These are phyloP conservation scores for Myotis findleyi DNA, from an alignment of 2,797 vertebrate species.

Conservation along the genomic window DNA sequence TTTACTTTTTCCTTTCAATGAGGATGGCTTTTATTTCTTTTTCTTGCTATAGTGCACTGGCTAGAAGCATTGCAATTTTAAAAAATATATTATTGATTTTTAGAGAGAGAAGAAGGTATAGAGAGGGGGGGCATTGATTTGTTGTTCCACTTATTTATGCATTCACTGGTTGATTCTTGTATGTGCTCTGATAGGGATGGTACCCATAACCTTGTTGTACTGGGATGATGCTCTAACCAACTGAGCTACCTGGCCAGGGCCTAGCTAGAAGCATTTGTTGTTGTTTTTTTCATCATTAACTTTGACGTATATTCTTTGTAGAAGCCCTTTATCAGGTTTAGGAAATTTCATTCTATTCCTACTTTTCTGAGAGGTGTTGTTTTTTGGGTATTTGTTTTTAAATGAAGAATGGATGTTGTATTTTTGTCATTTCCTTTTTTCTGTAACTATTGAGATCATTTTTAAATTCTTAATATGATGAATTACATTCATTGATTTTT, in stretches of 20 bases:
- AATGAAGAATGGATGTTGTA: background rate
- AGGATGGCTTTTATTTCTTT: background rate
- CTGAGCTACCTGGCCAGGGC: background rate
- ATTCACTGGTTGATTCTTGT: background rate
- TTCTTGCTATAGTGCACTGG: background rate
- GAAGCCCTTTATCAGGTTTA: background rate
- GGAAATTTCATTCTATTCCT: conserved; percentile 18
- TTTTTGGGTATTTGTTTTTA: background rate
- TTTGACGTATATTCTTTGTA: background rate
- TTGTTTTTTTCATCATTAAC: background rate
- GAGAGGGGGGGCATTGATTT: background rate
- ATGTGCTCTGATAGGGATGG: background rate
- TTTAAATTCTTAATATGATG: background rate
- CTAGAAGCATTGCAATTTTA: background rate
- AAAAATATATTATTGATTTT: background rate
- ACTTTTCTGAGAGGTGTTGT: background rate
- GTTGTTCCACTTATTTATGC: background rate
- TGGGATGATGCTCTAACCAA: background rate
- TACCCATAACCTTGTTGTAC: background rate
- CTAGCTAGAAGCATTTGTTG: background rate
- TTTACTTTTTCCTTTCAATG: background rate
- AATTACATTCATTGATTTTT: background rate
- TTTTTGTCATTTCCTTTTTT: conserved; percentile 46
- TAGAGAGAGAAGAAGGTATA: background rate
- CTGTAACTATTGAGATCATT: background rate